Conservation (phyloP, 2,888 invertebrate genomes). For the Crematogaster levior region DNA sequence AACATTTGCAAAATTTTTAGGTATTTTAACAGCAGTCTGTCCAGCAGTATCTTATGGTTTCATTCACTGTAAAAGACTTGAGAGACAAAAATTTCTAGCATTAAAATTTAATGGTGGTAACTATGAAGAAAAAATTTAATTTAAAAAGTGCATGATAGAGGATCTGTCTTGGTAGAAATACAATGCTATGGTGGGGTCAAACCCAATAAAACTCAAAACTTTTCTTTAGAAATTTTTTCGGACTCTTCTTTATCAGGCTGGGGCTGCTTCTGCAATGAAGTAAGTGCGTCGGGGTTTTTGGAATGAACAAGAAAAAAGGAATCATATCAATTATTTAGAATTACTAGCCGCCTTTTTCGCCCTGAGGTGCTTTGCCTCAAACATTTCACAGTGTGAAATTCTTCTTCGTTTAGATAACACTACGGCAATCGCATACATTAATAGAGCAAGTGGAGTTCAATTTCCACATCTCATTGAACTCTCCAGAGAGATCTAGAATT, state of each 20-base stretch:
- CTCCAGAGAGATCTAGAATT: no score
- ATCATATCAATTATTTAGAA: constrained; percentile 66
- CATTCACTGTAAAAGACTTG: neutral
- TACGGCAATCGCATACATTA: constrained; percentile 11
- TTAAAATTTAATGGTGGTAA: constrained; percentile 58
- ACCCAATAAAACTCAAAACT: constrained; percentile 64
- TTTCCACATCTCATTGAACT: no score
- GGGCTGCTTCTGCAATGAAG: constrained; percentile 62
- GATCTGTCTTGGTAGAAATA: constrained; percentile 65
- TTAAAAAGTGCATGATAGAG: constrained; percentile 41
- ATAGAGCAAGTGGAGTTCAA: neutral
- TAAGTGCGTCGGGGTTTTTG: constrained; percentile 60
- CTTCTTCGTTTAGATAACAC: constrained; percentile 25
- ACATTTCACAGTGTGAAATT: constrained; percentile 31
- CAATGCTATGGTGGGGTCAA: constrained; percentile 44
- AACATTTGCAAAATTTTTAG: neutral
- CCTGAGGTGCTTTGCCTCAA: constrained; percentile 59
- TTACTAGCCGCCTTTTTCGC: constrained; percentile 60
- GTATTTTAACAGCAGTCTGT: neutral
- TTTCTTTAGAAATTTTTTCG: constrained; percentile 60
- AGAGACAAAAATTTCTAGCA: neutral
- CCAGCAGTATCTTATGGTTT: neutral
- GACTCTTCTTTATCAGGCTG: constrained; percentile 65
- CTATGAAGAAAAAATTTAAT: constrained; percentile 58
- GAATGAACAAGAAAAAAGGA: constrained; percentile 56